Evolutionary conservation across 2,113 vertebrate genomes (phyloP), one percentile per base, ranked within the genome.

Genomic region (Notothenia rossii): DNA sequence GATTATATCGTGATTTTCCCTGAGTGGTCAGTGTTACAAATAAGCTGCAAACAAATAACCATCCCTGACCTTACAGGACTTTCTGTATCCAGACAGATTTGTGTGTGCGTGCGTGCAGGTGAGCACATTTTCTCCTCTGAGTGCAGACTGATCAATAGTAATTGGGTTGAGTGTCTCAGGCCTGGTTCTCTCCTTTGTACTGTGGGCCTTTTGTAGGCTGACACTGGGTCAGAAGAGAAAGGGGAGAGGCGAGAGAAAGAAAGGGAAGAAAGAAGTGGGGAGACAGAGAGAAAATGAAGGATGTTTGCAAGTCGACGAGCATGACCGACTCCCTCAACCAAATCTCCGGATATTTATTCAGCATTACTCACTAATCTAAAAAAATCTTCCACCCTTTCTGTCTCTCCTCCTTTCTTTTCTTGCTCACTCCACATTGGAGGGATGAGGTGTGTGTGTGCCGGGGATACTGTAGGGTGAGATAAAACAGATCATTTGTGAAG

Each of bases 261-360:
- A 86, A 88, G 71, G 55, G 69, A 75, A 33, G 53, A 68, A 68
- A 61, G 79, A 63, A 13, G 50, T 70, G 74, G 86, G 86, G 79
- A 48, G 86, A 81, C 22, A 0, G 80, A 76, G 87, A 83, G 88
- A 92, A 94, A 92, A 93, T 91, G 88, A 85, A 91, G 90, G 85
- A 89, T 93, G 93, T 94, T 95, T 94, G 91, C 92, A 93, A 91
- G 88, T 91, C 86, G 90, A 88, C 59, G 86, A 91, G 93, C 93
- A 86, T 95, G 95, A 94, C 93, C 72, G 86, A 88, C 90, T 91
- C 83, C 83, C 85, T 87, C 90, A 86, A 75, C 88, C 88, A 93
- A 92, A 93, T 93, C 86, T 94, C 90, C 76, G 83, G 87, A 93
- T 94, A 94, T 95, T 94, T 94, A 91, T 95, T 94, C 91, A 91